Conservation (phyloP, 1,140 invertebrate species). For the Phymorhynchus buccinoides region DNA sequence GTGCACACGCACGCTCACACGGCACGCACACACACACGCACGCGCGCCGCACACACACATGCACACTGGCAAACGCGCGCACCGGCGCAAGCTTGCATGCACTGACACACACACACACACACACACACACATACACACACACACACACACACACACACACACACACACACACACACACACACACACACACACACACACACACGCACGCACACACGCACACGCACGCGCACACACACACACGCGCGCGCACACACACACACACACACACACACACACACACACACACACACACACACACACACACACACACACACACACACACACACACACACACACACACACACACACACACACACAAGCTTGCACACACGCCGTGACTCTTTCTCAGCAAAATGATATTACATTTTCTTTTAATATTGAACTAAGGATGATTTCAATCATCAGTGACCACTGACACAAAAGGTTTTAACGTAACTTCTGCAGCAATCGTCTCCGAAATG, state of each 20-base stretch:
- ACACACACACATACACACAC: background rate
- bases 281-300: no score
- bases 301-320: background rate
- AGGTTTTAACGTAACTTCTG: no score
- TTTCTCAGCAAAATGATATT: no score
- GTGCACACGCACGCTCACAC: no score
- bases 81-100: background rate
- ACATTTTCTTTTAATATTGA: no score
- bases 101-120: background rate
- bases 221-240: background rate
- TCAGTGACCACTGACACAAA: no score
- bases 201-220: background rate
- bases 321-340: conserved; percentile 14
- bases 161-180: background rate
- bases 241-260: background rate
- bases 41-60: background rate
- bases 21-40: background rate
- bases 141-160: background rate
- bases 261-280: background rate
- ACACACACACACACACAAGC: background rate
- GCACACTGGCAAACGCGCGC: background rate
- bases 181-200: background rate
- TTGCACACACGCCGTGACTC: no score
- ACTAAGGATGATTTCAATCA: no score
- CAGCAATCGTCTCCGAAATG: conserved; percentile 25